Conservation (phyloP, 2,797 vertebrate species). For the Argyrosomus regius region DNA sequence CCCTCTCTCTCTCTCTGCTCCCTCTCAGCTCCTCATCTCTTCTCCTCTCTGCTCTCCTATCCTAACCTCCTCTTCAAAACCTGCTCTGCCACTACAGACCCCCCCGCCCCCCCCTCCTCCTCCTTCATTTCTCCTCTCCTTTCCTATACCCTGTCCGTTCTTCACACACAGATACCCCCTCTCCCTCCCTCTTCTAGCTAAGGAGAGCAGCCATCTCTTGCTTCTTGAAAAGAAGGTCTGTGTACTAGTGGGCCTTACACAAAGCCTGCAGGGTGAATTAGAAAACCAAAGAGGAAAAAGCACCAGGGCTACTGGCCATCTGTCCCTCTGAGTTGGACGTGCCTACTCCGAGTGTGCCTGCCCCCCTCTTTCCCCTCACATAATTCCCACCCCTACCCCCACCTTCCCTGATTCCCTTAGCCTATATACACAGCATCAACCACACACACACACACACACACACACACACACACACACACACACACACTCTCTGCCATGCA, state of each 20-base stretch:
- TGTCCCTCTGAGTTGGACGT: constrained; percentile 90
- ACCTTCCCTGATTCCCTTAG: constrained; percentile 79
- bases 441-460: constrained; percentile 29
- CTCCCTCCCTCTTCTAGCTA: constrained; percentile 63
- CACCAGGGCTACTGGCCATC: constrained; percentile 90
- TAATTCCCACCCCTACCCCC: constrained; percentile 82
- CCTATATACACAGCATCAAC: constrained; percentile 81
- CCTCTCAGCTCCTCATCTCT: constrained; percentile 51
- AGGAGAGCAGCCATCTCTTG: constrained; percentile 84
- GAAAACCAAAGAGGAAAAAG: constrained; percentile 85
- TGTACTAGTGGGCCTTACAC: constrained; percentile 87
- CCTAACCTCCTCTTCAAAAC: constrained; percentile 70
- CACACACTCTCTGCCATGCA: constrained; percentile 66
- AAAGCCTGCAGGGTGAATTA: constrained; percentile 91
- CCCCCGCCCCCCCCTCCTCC: constrained; percentile 17
- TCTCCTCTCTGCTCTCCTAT: constrained; percentile 47
- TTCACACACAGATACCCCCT: constrained; percentile 67
- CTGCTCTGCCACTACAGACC: constrained; percentile 64
- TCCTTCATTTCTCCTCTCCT: constrained; percentile 46
- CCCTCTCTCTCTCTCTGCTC: constrained; percentile 41
- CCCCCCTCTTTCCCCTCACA: constrained; percentile 70
- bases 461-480: constrained; percentile 60
- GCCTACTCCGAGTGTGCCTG: constrained; percentile 76
- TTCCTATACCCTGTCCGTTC: constrained; percentile 61
- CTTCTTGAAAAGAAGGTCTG: constrained; percentile 86